Evolutionary conservation across 2,797 vertebrate genomes (phyloP), one percentile per base, ranked within the genome.

Genomic region (Gallinago nigripennis): DNA sequence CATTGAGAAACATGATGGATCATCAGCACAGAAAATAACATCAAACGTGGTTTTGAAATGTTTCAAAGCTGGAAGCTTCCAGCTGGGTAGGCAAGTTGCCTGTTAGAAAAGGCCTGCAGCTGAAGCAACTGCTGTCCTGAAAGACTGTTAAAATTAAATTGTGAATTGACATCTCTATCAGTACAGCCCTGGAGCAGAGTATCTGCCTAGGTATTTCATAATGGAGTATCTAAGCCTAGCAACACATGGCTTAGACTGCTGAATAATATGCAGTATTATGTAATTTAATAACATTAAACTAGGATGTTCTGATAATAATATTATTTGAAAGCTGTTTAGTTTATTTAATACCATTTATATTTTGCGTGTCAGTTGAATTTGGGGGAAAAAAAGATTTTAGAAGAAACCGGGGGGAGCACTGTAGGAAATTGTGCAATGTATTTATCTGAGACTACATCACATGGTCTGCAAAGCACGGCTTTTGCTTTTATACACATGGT

Each of bases 401-500:
- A 85, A 97, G 89, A 90, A 89, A 80, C 57, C 23, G 13, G 43
- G 51, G 75, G 30, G 19, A 86, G 48, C 0, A 0, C 0, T 0
- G 73, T 94, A 92, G 92, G 92, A 94, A 96, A 95, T 90, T 94
- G 88, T 73, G 75, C 88, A 92, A 68, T 65, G 35, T 69, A 48
- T 91, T 95, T 96, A 91, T 97, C 71, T 91, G 93, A 77, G 82
- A 46, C 53, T 75, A 24, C 51, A 94, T 95, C 83, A 80, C 46
- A 63, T 86, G 66, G 88, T 54, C 75, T 85, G 61, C 41, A 68
- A 66, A 73, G 69, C 76, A 72, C 21, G 1, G 92, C 73, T 89
- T 94, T 97, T 97, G 85, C 94, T 96, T 92, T 95, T 92, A 88
- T 96, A 94, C 92, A 92, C 92, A 92, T 81, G 64, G n/a, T 75